Conservation (phyloP, 2,888 invertebrate genomes). For the Ectobius pallidus region DNA sequence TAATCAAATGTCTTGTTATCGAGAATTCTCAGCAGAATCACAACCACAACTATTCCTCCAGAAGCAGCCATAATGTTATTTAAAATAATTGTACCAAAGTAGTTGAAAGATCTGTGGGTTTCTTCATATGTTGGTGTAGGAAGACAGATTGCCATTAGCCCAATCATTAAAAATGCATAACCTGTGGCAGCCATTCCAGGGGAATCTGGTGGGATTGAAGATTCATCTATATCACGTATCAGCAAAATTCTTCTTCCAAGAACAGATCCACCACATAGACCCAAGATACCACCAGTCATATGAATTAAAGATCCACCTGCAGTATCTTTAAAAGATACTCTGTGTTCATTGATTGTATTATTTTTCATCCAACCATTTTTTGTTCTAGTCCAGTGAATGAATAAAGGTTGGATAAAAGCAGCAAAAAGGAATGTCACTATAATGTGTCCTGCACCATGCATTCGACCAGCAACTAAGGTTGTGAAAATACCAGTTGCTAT, state of each 20-base stretch:
- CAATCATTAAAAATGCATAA: constrained; percentile 52
- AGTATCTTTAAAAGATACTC: constrained; percentile 50
- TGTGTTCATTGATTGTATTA: neutral
- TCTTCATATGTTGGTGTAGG: constrained; percentile 42
- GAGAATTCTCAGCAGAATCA: constrained; percentile 42
- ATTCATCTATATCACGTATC: constrained; percentile 51
- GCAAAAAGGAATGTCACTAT: constrained; percentile 48
- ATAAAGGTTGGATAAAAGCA: constrained; percentile 50
- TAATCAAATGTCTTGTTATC: constrained; percentile 47
- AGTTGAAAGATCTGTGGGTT: constrained; percentile 8
- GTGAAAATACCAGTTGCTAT: constrained; percentile 52
- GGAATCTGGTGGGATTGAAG: constrained; percentile 51
- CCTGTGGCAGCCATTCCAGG: constrained; percentile 50
- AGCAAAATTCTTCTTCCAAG: constrained; percentile 52
- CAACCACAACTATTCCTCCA: constrained; percentile 41
- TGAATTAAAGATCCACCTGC: constrained; percentile 52
- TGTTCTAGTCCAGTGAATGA: constrained; percentile 54
- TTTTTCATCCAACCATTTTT: constrained; percentile 51
- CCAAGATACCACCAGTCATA: constrained; percentile 50
- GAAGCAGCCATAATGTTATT: constrained; percentile 46
- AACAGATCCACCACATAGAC: constrained; percentile 50
- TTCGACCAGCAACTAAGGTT: constrained; percentile 50
- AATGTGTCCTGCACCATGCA: constrained; percentile 49
- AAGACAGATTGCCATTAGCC: constrained; percentile 49
- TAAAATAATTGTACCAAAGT: constrained; percentile 41